Conservation (phyloP, 1,140 invertebrate genomes). For the Parapsyche elsis region DNA sequence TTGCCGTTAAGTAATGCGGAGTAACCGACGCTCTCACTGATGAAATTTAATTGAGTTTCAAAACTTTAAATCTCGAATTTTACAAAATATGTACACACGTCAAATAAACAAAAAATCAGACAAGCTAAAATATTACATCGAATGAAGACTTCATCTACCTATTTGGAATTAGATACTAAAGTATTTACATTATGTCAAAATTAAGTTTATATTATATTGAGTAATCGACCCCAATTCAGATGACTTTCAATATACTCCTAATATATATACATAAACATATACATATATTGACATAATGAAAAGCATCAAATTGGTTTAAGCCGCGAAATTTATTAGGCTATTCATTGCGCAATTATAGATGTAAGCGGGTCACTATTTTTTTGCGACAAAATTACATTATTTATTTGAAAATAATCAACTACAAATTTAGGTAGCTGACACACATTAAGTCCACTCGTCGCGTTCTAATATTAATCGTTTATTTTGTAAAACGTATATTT, state of each 20-base stretch:
- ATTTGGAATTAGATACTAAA: not conserved
- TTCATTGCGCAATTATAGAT: not conserved
- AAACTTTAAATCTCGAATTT: not conserved
- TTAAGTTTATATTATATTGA: not conserved
- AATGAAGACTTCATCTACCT: not conserved
- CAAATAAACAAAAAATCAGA: too few species aligned
- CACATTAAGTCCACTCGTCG: too few species aligned
- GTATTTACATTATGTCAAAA: slow-evolving; percentile 2
- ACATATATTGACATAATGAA: not conserved
- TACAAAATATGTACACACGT: not conserved
- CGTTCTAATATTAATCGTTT: too few species aligned
- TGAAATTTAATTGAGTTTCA: slow-evolving; percentile 25
- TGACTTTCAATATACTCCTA: not conserved
- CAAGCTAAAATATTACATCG: too few species aligned
- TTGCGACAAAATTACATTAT: not conserved
- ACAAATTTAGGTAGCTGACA: too few species aligned
- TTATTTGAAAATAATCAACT: too few species aligned
- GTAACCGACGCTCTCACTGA: not conserved
- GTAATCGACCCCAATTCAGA: slow-evolving; percentile 3
- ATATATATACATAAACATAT: not conserved
- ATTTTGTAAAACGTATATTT: too few species aligned
- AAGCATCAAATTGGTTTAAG: not conserved
- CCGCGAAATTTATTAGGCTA: not conserved
- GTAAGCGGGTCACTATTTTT: not conserved
- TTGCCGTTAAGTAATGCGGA: not conserved